Evolutionary conservation across 2,888 invertebrate genomes (phyloP).

Genomic region (Protonemura montana): DNA sequence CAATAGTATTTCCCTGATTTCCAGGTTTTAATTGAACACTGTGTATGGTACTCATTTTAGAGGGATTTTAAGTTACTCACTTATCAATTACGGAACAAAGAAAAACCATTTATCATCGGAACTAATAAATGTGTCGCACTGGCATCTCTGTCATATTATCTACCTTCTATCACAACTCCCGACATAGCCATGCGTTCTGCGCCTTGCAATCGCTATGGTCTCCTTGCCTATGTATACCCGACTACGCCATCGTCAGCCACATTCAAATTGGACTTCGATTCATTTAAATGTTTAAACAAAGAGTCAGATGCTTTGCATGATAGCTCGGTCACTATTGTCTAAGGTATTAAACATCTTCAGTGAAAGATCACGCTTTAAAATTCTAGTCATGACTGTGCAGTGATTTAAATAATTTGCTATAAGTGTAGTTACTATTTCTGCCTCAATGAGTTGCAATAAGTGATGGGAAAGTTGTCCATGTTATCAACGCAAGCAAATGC

Average conservation of each 20-base stretch:
- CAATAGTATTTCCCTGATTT: background rate
- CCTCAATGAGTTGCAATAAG: constrained; percentile 21
- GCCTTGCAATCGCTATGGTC: no score
- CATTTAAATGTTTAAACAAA: constrained; percentile 20
- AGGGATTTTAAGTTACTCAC: no score
- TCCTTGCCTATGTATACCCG: background rate
- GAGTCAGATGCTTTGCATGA: background rate
- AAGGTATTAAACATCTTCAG: constrained; percentile 30
- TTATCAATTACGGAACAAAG: no score
- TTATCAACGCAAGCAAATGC: background rate
- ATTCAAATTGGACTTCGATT: constrained; percentile 33
- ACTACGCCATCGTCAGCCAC: background rate
- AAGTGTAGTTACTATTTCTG: constrained; percentile 27
- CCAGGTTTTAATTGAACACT: background rate
- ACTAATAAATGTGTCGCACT: background rate
- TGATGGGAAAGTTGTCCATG: constrained; percentile 2
- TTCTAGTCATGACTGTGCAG: constrained; percentile 24
- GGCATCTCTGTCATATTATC: no score
- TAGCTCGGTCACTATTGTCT: constrained; percentile 36
- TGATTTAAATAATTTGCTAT: constrained; percentile 24
- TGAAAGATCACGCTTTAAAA: constrained; percentile 14
- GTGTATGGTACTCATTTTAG: background rate
- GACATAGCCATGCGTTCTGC: no score
- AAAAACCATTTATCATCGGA: background rate
- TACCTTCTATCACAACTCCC: no score